Evolutionary conservation across 2,888 invertebrate genomes (phyloP).

Genomic region (Cephus pygmeus): DNA sequence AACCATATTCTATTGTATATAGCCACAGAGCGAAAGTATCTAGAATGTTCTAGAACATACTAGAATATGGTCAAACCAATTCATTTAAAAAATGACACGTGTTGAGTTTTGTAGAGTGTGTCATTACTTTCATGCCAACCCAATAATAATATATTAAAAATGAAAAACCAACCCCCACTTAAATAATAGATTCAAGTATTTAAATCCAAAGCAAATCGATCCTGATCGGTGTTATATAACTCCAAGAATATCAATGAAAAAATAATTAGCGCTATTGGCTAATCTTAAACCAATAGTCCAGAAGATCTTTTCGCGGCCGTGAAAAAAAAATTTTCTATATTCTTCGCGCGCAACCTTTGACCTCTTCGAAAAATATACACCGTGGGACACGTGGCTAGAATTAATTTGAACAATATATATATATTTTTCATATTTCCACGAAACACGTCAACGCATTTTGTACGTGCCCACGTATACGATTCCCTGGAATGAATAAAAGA

Average conservation of each 20-base stretch:
- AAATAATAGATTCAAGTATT: neutral
- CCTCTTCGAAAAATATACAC: neutral
- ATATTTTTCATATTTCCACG: neutral
- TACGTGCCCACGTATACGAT: neutral
- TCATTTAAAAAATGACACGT: too few species aligned
- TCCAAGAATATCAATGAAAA: neutral
- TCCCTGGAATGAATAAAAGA: neutral
- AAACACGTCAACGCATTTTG: neutral
- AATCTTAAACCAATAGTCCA: neutral
- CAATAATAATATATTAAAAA: too few species aligned
- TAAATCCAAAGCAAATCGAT: neutral
- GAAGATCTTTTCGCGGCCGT: too few species aligned
- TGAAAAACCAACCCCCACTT: too few species aligned
- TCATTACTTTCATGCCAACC: too few species aligned
- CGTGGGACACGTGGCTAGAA: neutral
- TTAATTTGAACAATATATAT: neutral
- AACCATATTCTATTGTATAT: too few species aligned
- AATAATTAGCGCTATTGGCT: neutral
- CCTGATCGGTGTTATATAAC: neutral
- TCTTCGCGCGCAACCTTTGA: neutral
- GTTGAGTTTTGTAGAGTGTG: too few species aligned
- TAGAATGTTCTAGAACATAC: too few species aligned
- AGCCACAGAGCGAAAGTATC: too few species aligned
- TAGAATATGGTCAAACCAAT: too few species aligned
- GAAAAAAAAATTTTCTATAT: too few species aligned